Base-by-base conservation (phyloP, 2,113 vertebrate species). In the Seriola quinqueradiata region DNA sequence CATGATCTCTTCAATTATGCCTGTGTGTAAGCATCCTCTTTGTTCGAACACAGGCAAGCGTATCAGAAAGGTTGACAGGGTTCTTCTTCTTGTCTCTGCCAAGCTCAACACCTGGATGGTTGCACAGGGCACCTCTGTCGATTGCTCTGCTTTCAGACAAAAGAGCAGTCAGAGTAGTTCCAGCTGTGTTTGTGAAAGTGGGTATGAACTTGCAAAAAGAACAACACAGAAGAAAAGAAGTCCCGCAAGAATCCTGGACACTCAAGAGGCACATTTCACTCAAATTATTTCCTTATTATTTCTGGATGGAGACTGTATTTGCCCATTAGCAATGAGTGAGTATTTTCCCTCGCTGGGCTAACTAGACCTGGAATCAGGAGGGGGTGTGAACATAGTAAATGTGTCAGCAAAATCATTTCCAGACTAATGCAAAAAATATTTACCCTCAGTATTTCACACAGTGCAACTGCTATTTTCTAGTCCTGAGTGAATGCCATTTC, bases 91-190 rank as follows among this genome's bases (percentile, higher is more conserved):
- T 70, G 87, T 85, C 79, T 83, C 76, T 85, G 89, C 90, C 91
- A 89, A 71, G 79, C 87, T 89, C 83, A 84, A 85, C 92, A 93
- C 92, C 89, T 91, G 91, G 89, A 90, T 86, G 87, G 84, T 77
- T 89, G 79, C 87, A 89, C 84, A 89, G 87, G 77, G 87, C 84
- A 90, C 73, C 83, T 79, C 81, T 79, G 70, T 59, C 52, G 66
- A 84, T 84, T 79, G 80, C 70, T 57, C 73, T 75, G 73, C 74
- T 88, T 73, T 73, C 81, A 86, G 74, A 92, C 84, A 84, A 77
- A 87, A 85, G 69, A 78, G 64, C 66, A 91, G 89, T 79, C 61
- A 80, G 75, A 87, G 79, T 73, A 66, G 85, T 78, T 82, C 75
- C 81, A 90, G 83, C 82, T 88, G 82, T 89, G 79, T 85, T 78